Base-by-base conservation (phyloP, 2,113 vertebrate species). In the Uria lomvia region DNA sequence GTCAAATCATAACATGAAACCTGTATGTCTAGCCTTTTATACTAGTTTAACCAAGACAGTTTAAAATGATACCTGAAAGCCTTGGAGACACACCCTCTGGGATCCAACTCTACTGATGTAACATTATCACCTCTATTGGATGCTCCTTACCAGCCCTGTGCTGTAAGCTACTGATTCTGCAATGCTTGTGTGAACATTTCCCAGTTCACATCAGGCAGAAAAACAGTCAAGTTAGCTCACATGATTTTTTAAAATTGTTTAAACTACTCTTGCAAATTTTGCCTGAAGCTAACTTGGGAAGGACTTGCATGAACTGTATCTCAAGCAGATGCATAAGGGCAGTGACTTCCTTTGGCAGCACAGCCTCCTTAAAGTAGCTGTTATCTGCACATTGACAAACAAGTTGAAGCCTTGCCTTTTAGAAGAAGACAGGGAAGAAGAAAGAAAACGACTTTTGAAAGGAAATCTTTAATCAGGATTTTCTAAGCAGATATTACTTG, bases 281-380 rank as follows among this genome's bases (percentile, higher is more conserved):
- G 86, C 93, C 89, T 38, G 77, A 75, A 87, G 93, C 60, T 52
- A 66, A 78, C 23, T 34, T 52, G 32, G 60, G 34, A 32, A 92
- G 36, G 60, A 84, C 86, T 71, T n/a, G 52, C 3, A 74, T 22
- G 65, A 95, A 72, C 89, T 58, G 23, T 50, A 58, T 89, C 85
- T 81, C 60, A 10, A 75, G 65, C 22, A 4, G 60, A 91, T 71
- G 27, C 8, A 3, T 8, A 56, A 93, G 76, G 95, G 70, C 60
- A 91, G 73, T 59, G 47, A 78, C 90, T 94, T 95, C 81, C 85
- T 85, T 15, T 59, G 74, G 88, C 56, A 91, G 90, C 29, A 66
- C 26, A 26, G 9, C 27, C 79, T 84, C 77, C 77, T 67, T 67
- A 71, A 71, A 89, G 55, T 29, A 67, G 86, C 75, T 65, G 45